Evolutionary conservation across 2,797 vertebrate genomes (phyloP).

Genomic region (Amblyraja radiata): DNA sequence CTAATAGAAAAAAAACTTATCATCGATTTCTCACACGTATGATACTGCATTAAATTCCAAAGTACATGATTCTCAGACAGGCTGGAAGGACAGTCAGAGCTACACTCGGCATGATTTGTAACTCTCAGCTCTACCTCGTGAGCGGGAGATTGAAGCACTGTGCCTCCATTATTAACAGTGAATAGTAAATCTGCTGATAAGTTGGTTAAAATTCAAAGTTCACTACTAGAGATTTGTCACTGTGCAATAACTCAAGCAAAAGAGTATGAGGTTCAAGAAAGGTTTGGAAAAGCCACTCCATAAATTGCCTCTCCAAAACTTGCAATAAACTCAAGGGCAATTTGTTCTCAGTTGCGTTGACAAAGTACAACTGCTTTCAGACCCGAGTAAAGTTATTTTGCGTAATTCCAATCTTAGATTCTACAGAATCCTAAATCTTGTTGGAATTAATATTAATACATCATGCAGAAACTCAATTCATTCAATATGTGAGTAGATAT

Average conservation of each 20-base stretch:
- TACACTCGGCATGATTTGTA: not conserved
- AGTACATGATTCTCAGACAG: not conserved
- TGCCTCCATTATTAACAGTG: not conserved
- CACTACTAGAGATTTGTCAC: not conserved
- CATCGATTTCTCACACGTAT: not conserved
- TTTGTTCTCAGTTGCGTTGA: not conserved
- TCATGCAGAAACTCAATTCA: not conserved
- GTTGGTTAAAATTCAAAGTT: slow-evolving; percentile 10
- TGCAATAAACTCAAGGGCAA: not conserved
- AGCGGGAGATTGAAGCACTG: not conserved
- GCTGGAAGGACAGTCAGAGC: not conserved
- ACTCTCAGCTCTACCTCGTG: not conserved
- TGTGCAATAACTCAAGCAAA: slow-evolving; percentile 10
- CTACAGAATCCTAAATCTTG: not conserved
- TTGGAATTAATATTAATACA: not conserved
- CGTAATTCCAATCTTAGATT: not conserved
- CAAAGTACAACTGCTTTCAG: not conserved
- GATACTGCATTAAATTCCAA: not conserved
- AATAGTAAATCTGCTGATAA: not conserved
- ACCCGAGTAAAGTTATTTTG: not conserved
- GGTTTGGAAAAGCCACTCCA: not conserved
- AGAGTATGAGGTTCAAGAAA: not conserved
- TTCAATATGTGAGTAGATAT: not conserved
- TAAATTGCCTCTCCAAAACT: not conserved
- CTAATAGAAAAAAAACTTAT: not conserved